phyloP scores from a whole-genome alignment of 2,797 vertebrate species.

The Fratercula arctica region DNA sequence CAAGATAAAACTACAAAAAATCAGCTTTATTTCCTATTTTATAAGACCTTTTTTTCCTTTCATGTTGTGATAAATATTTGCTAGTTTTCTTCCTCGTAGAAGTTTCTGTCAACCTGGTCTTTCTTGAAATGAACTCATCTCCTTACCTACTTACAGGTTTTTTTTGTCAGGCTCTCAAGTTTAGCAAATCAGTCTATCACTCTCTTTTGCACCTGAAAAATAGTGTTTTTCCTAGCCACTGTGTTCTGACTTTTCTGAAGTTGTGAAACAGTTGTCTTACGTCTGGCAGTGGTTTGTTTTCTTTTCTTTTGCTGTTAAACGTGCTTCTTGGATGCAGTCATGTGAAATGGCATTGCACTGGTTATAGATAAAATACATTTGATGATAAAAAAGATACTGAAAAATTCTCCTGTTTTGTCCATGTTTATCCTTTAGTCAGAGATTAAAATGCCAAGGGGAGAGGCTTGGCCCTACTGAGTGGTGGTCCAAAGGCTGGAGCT shows the following conservation, averaged over 20 bases:
- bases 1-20: not conserved
- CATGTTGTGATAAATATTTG: not conserved
- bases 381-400: not conserved
- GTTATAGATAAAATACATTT: not conserved
- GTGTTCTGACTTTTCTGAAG: not conserved
- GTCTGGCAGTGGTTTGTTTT: not conserved
- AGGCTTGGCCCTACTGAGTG: not conserved
- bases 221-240: not conserved
- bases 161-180: not conserved
- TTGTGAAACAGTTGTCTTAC: not conserved
- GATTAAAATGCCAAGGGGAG: not conserved
- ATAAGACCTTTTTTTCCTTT: not conserved
- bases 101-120: not conserved
- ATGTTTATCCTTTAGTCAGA: not conserved
- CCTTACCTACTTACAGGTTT: not conserved
- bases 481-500: not conserved
- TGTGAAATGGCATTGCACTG: not conserved
- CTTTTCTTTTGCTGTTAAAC: not conserved
- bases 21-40: not conserved
- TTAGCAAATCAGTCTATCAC: not conserved
- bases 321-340: not conserved
- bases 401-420: not conserved
- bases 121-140: not conserved
- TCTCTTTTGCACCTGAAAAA: not conserved
- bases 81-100: not conserved